Base-by-base conservation (phyloP, 2,113 vertebrate genomes). In the Engystomops pustulosus region DNA sequence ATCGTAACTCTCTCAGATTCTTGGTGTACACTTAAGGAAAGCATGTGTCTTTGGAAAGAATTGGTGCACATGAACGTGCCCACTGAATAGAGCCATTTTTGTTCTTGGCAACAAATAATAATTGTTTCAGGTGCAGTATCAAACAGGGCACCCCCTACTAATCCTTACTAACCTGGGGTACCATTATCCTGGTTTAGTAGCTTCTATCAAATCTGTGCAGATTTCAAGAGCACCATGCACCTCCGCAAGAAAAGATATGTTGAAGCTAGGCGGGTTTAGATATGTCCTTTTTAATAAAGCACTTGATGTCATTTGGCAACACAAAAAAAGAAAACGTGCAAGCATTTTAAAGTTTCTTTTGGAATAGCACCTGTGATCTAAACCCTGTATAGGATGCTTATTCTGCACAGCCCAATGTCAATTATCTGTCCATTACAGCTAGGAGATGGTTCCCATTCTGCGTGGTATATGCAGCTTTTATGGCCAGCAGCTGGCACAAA, bases 1-100 rank as follows among this genome's bases (percentile, higher is more conserved):
- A 69, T 47, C 25, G 44, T 69, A 51, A 49, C 79, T 80, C 60
- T 69, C 36, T 80, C 77, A 79, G 27, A 68, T 69, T n/a, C 62
- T 80, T 36, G 27, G 17, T 51, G 27, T 69, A 14, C 60, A 68
- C 41, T 80, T 34, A 14, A 60, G 14, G 15, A 58, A 38, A 79
- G 55, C 32, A 79, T 79, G 62, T 25, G 23, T 6, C 51, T 60
- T 2, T 12, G 14, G 55, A 27, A 74, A 74, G 20, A 23, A 47
- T 4, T 44, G 2, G 51, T 55, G 14, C 8, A 49, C 17, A 38
- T 23, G 6, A 36, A 38, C 41, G 30, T 74, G 70, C 15, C 25
- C 44, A 47, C 25, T 74, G 23, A 49, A 72, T 47, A 27, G 30
- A 62, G 12, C 68, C 36, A 44, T 44, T 71, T 71, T 27, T 49